Evolutionary conservation across 1,140 invertebrate species (phyloP), one percentile per base, ranked within the genome.

Genomic region (Megathymus violae): DNA sequence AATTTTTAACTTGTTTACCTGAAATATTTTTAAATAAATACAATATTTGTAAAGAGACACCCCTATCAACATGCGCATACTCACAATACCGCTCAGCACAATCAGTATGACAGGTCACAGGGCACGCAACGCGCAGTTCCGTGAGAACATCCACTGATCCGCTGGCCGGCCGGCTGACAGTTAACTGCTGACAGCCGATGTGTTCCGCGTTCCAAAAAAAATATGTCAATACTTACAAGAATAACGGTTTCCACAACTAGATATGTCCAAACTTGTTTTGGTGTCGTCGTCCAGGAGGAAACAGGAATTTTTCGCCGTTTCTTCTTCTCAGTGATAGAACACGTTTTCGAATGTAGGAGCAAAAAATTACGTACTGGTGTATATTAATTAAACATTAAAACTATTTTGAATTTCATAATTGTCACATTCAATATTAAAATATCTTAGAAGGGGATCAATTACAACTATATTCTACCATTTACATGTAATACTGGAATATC

Each of bases 61-160:
- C 84, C 86, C 86, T 87, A 69, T 6, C 31, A 4, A 6, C 14
- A 11, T 62, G 59, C 58, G 52, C 52, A 14, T 34, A 17, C 62
- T 47, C 64, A 76, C 67, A 75, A 74, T 70, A 46, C 56, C 64
- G 62, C 51, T 54, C 62, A 63, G 62, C 66, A 38, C 31, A 62
- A 68, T 74, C 66, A 68, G 56, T 62, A 62, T 75, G 80, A 81
- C 82, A 85, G 83, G 83, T 86, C 83, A 76, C 71, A 48, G 72
- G 63, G 62, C 71, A 64, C 62, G 63, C 50, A 71, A 15, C 40
- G 17, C 38, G 15, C 19, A 31, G 74, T 72, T 78, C 66, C 79
- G 86, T 89, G 85, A 82, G 85, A 89, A 88, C 71, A 47, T 56
- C 44, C 25, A 59, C 48, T 68, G 63, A 52, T 58, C 52, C 43